These are phyloP conservation scores for Eristalinus aeneus DNA, from an alignment of 2,888 invertebrate genomes.

Conservation along the genomic window DNA sequence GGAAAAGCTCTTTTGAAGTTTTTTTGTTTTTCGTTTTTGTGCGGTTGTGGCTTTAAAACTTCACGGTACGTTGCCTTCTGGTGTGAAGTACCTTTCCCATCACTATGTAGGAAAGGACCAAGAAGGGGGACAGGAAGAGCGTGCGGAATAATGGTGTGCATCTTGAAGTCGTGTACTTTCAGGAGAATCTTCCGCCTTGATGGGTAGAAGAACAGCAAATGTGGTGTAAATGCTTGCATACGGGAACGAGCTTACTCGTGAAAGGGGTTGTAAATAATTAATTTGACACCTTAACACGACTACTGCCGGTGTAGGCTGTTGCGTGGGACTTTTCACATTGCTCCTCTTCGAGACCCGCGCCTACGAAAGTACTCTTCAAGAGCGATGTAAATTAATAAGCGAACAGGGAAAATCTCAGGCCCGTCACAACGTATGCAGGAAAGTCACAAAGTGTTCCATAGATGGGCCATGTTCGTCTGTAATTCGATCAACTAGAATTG, in stretches of 20 bases:
- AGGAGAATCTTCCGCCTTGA: slow-evolving; percentile 9
- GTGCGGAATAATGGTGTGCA: no score
- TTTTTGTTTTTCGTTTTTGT: not conserved
- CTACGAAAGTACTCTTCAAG: no score
- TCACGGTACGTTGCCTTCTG: not conserved
- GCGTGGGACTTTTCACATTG: not conserved
- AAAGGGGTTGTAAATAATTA: slow-evolving; percentile 15
- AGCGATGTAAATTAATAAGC: no score
- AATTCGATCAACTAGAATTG: no score
- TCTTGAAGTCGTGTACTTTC: not conserved
- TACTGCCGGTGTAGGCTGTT: not conserved
- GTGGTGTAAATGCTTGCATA: not conserved
- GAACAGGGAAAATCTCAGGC: no score
- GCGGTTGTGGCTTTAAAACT: slow-evolving; percentile 12
- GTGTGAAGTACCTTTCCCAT: not conserved
- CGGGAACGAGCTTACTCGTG: not conserved
- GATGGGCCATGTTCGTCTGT: no score
- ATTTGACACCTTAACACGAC: not conserved
- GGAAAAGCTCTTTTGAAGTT: slow-evolving; percentile 25
- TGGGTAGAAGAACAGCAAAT: not conserved
- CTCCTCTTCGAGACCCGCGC: no score
- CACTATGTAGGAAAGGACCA: not conserved
- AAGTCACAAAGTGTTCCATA: no score
- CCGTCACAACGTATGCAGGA: no score
- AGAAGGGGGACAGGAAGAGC: not conserved